These are phyloP conservation scores for Smutsia gigantea DNA, from an alignment of 2,797 vertebrate species.

Conservation along the genomic window DNA sequence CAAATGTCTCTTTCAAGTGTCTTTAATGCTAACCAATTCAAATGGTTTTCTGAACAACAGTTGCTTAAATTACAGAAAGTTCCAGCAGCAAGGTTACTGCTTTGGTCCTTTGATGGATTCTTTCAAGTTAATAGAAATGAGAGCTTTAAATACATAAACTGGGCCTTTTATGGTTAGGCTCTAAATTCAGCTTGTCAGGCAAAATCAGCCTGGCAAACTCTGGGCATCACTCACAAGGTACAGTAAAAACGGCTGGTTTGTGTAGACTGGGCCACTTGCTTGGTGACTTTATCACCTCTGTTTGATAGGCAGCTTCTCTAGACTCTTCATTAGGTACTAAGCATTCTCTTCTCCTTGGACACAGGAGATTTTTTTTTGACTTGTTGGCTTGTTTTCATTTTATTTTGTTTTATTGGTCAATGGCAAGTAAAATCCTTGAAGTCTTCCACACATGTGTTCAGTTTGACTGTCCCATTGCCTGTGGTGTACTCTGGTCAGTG, in stretches of 20 bases:
- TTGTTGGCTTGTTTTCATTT: neutral
- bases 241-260: neutral
- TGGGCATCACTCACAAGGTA: neutral
- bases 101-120: neutral
- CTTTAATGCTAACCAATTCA: slow-evolving; percentile 47
- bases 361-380: neutral
- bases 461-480: neutral
- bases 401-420: neutral
- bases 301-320: neutral
- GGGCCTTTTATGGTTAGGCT: neutral
- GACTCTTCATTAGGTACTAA: neutral
- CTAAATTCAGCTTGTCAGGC: neutral
- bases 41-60: slow-evolving; percentile 29
- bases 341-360: neutral
- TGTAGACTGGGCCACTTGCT: neutral
- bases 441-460: neutral
- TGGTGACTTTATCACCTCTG: neutral
- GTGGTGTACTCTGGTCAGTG: neutral
- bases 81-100: neutral
- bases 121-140: neutral
- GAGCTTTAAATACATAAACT: neutral
- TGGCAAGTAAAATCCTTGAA: neutral
- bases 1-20: slow-evolving; percentile 30
- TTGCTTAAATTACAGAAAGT: neutral
- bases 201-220: neutral